Conservation (phyloP, 2,113 vertebrate genomes). For the Crocuta crocuta region DNA sequence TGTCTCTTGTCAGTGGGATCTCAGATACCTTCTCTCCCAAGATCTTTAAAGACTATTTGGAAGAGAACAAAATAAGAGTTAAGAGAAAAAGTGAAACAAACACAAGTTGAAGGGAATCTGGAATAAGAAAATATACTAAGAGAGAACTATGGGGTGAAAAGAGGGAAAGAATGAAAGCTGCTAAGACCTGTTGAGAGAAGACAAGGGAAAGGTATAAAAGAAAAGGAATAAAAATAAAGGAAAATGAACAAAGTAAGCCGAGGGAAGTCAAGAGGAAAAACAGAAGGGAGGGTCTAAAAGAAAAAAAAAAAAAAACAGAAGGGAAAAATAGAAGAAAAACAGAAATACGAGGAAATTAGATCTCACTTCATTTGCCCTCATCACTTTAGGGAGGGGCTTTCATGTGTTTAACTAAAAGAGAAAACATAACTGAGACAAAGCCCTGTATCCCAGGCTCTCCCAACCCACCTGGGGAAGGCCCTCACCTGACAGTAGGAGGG, state of each 20-base stretch:
- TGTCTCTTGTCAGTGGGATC: constrained; percentile 92
- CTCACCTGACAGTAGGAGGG: constrained; percentile 94
- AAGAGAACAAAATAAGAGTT: background rate
- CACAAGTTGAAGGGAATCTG: background rate
- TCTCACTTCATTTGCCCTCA: background rate
- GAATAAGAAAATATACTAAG: background rate
- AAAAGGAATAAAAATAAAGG: background rate
- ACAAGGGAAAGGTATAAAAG: background rate
- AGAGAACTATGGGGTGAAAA: background rate
- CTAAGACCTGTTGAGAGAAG: rapidly evolving
- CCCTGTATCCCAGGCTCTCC: background rate
- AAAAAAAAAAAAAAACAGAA: constrained; percentile 23
- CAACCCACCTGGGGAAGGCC: background rate
- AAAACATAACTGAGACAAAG: background rate
- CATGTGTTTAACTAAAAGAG: background rate
- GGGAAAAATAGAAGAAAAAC: background rate
- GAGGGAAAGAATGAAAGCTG: background rate
- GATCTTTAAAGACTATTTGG: constrained; percentile 94
- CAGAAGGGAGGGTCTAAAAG: background rate
- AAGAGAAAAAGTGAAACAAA: background rate
- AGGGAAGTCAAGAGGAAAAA: background rate
- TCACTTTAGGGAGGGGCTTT: background rate
- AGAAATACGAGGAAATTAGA: background rate
- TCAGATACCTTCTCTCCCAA: constrained; percentile 96
- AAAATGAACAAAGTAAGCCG: background rate